Base-by-base conservation (phyloP, 1,140 invertebrate species). In the Apolygus lucorum region DNA sequence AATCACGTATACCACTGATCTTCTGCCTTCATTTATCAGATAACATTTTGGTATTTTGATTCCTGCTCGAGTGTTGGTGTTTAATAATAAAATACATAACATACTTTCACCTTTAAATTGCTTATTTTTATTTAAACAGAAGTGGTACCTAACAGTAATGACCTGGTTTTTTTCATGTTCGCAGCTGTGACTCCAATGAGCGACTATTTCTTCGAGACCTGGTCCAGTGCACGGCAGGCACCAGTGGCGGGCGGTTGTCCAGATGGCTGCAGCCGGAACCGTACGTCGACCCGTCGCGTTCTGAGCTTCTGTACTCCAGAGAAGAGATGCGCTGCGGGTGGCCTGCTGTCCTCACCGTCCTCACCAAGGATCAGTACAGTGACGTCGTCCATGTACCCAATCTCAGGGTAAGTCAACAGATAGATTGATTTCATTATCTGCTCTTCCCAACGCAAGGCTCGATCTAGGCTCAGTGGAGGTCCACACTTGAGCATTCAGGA, bases 231-330 rank as follows among this genome's bases (percentile, higher is more conserved):
- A 86, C 87, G 0, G 84, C 89, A 13, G 91, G 90, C 1, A 95
- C 93, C 0, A 93, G 92, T 72, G 95, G 95, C 0, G 95, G 93
- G 28, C 84, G 95, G 67, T 80, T 99, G 66, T 93, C 95, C 0
- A 87, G 91, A 78, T 98, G 95, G 95, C 79, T 99, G 42, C 93
- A 97, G 76, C 93, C 94, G 0, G 92, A 95, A 75, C 89, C 94
- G 11, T 90, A 90, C 68, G 88, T 98, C 1, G 95, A 97, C 81
- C 91, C 94, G 1, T 81, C 86, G 68, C 86, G 88, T 76, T 97
- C 93, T 80, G 88, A 94, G 78, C 68, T 75, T 24, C 81, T 90
- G 67, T 88, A 89, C 75, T 87, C 87, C 2, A 82, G 86, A 62
- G 87, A 91, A 42, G 88, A 88, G 22, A 80, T 95, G 72, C 86